A percentile compares a stretch with the other conserved stretches of the same genome.
Evolutionary conservation across 1,140 invertebrate genomes (phyloP).

Genomic region (Ceratina japonica): DNA sequence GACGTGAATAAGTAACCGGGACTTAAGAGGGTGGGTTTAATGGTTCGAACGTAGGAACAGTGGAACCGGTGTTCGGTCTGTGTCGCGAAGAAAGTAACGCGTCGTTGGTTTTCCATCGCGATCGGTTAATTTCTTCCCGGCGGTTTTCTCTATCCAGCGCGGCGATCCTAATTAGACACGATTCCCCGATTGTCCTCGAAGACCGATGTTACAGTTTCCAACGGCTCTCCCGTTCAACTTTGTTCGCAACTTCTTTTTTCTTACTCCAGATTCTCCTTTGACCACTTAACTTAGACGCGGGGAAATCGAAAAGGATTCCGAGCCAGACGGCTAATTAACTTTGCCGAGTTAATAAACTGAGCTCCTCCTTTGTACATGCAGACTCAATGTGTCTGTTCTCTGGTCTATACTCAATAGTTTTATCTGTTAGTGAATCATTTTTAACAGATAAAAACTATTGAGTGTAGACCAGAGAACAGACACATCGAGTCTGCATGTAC

Average conservation of each 20-base stretch:
- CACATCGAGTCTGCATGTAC: too few relatives aligned
- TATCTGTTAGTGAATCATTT: too few relatives aligned
- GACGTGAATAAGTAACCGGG: not conserved
- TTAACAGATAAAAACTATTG: too few relatives aligned
- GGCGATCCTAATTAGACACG: constrained; percentile 29
- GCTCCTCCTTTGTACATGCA: too few relatives aligned
- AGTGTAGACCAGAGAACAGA: too few relatives aligned
- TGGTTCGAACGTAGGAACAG: not conserved
- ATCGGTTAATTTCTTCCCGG: constrained; percentile 3
- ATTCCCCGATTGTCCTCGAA: not conserved
- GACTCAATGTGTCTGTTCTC: too few relatives aligned
- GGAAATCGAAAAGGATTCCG: not conserved
- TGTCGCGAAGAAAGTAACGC: not conserved
- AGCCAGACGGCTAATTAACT: not conserved
- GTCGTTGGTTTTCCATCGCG: not conserved
- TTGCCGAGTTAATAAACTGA: too few relatives aligned
- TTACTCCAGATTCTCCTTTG: not conserved
- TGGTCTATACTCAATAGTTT: too few relatives aligned
- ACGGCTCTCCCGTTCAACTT: not conserved
- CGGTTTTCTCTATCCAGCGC: too few relatives aligned
- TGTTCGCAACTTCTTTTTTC: not conserved
- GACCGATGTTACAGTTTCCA: constrained; percentile 2
- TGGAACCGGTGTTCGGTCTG: not conserved
- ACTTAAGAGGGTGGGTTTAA: not conserved
- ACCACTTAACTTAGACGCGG: not conserved